A percentile compares a stretch with the other conserved stretches of the same genome.
Conservation (phyloP, 2,797 vertebrate genomes). For the Pangasius macronema region DNA sequence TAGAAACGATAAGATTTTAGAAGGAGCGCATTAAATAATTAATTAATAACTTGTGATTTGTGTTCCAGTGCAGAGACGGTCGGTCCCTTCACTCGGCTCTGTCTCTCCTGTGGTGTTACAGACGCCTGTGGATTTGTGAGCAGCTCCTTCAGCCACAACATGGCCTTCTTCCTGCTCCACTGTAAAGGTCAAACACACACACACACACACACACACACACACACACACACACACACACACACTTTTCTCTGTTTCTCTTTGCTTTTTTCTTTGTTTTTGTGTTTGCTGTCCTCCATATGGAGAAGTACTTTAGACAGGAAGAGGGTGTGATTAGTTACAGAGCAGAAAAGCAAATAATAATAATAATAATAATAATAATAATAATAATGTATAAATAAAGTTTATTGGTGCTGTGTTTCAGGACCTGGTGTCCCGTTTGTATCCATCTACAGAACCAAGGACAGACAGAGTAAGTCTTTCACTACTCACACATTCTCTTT, state of each 20-base stretch:
- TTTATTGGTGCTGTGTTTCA: constrained; percentile 42
- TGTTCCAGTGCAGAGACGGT: constrained; percentile 86
- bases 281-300: background rate
- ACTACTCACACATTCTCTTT: background rate
- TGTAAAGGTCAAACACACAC: constrained; percentile 83
- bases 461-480: constrained; percentile 73
- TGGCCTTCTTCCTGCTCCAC: constrained; percentile 86
- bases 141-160: constrained; percentile 85
- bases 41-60: background rate
- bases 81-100: constrained; percentile 89
- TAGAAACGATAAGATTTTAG: background rate
- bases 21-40: too few relatives aligned
- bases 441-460: constrained; percentile 70
- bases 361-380: background rate
- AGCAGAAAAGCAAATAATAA: background rate
- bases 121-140: constrained; percentile 87
- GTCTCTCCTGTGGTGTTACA: constrained; percentile 86
- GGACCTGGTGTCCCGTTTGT: constrained; percentile 75
- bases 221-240: background rate
- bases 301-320: background rate
- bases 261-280: background rate
- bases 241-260: background rate
- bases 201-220: too few relatives aligned
- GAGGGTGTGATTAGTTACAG: background rate
- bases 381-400: background rate